Evolutionary conservation across 2,797 vertebrate species (phyloP), one percentile per base, ranked within the genome.

Genomic region (Centroberyx gerrardi): DNA sequence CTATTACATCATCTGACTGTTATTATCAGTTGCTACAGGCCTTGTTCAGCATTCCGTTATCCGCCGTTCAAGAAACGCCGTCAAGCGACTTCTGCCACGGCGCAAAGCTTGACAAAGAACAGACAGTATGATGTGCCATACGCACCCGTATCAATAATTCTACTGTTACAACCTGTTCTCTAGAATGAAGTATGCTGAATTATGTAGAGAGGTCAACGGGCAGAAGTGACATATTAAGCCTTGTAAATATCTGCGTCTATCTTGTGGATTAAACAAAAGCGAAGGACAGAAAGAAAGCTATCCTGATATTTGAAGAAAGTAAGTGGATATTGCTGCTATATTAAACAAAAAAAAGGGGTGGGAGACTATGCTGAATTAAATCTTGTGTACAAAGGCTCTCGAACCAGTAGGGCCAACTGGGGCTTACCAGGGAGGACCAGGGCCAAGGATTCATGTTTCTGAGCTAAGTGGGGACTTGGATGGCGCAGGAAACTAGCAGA

Each of bases 211-310:
- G 63, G 53, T 69, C n/a, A 29, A 59, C 62, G 48, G 73, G 54
- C 68, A 76, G 62, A 68, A 49, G 42, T 56, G 51, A 67, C 76
- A 29, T 71, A 28, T 66, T 65, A 29, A 84, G 58, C 51, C 58
- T 73, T 90, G 90, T 90, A 92, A 86, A 89, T 92, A 87, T 84
- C 71, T 82, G 58, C 36, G 48, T 70, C 63, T 85, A 38, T 59
- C 38, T 80, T 8, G 51, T 80, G 28, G 73, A 88, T 80, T 76
- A 56, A 79, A 79, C 77, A 73, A 63, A 78, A 80, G 36, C 42
- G 10, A 65, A 79, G 28, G 15, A 22, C 22, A 22, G 22, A 22
- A 72, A 75, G 31, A 69, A 71, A 54, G 51, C 52, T 68, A 59
- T 80, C 36, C 44, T 78, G 28, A 72, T 76, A 68, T 86, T 68